A percentile compares a stretch with the other conserved stretches of the same genome.
Evolutionary conservation across 2,888 invertebrate genomes (phyloP).

Genomic region (Chironomus riparius): DNA sequence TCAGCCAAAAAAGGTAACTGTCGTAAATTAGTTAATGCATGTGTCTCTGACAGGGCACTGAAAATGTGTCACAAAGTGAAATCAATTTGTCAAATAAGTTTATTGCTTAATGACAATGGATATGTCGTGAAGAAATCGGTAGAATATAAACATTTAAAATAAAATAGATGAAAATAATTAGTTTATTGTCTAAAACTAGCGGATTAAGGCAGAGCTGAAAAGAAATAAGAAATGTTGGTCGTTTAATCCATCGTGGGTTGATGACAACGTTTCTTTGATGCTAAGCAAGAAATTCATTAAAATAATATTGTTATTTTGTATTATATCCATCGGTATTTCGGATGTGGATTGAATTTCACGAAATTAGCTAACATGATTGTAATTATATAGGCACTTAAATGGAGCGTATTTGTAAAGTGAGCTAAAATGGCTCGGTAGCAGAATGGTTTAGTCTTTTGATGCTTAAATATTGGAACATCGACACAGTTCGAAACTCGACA

Average conservation of each 20-base stretch:
- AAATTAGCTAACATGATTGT: neutral
- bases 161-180: neutral
- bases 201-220: neutral
- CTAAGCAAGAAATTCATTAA: neutral
- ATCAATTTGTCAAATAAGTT: constrained; percentile 3
- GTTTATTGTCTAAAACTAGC: neutral
- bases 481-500: too few relatives aligned
- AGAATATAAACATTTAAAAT: neutral
- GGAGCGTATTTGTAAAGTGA: too few relatives aligned
- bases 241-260: neutral
- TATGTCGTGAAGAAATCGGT: neutral
- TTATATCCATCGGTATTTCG: neutral
- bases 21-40: neutral
- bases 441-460: too few relatives aligned
- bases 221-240: too few relatives aligned
- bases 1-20: neutral
- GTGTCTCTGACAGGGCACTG: neutral
- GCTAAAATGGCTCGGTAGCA: too few relatives aligned
- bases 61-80: neutral
- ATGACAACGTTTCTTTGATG: neutral
- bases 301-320: neutral
- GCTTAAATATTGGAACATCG: too few relatives aligned
- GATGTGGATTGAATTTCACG: neutral
- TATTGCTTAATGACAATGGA: neutral
- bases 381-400: too few relatives aligned